These are phyloP conservation scores for Enteromius viviparus DNA, from an alignment of 2,797 vertebrate species.

Conservation along the genomic window DNA sequence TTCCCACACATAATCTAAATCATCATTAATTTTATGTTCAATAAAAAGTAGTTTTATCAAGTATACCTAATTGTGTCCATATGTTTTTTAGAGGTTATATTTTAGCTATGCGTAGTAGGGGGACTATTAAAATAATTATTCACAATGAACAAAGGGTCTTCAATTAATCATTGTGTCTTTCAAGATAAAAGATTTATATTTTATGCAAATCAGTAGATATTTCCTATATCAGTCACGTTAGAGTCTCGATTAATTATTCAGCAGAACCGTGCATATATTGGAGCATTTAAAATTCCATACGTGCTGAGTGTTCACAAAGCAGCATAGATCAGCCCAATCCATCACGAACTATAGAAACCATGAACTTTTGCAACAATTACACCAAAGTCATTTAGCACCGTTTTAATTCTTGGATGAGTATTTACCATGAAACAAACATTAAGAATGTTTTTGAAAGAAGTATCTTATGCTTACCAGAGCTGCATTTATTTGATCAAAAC, in stretches of 20 bases:
- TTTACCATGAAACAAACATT: neutral
- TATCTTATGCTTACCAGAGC: neutral
- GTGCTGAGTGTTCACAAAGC: neutral
- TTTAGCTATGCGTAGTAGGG: neutral
- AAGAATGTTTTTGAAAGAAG: neutral
- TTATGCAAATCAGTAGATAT: slow-evolving; percentile 30
- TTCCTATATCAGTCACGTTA: slow-evolving; percentile 17
- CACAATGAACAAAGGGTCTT: slow-evolving; percentile 4
- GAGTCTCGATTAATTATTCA: slow-evolving; percentile 24
- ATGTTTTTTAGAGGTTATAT: neutral
- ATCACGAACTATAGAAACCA: neutral
- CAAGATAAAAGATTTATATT: slow-evolving; percentile 38
- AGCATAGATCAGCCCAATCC: neutral
- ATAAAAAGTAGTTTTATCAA: neutral
- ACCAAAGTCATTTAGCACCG: neutral
- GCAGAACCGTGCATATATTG: slow-evolving; percentile 12
- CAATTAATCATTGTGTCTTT: slow-evolving; percentile 26
- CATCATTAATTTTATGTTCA: neutral
- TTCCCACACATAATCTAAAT: neutral
- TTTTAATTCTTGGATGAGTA: neutral
- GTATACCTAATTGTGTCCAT: neutral
- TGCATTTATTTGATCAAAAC: neutral
- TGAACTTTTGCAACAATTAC: neutral
- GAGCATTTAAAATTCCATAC: neutral
- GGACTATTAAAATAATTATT: slow-evolving; percentile 4